Evolutionary conservation across 2,113 vertebrate genomes (phyloP), one percentile per base, ranked within the genome.

Genomic region (Gambusia holbrooki): DNA sequence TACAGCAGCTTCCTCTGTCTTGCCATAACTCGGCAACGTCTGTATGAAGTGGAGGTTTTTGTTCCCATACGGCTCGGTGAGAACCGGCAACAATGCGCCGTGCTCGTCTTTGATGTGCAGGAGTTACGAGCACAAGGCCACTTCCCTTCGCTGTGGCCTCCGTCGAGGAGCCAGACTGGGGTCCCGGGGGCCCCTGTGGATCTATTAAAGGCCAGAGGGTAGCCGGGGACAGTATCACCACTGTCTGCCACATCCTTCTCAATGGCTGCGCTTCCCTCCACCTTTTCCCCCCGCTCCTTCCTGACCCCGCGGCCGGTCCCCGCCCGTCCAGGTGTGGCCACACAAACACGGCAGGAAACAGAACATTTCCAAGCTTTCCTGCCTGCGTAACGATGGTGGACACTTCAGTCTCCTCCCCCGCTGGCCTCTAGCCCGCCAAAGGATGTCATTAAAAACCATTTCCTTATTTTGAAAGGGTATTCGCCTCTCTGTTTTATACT

Each of bases 131-230:
- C 80, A 71, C 86, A 88, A 92, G 87, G 86, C 90, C 90, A 90
- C 85, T 90, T 93, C 93, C 90, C 66, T 74, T 90, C 62, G 77
- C 84, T 76, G 81, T 83, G 87, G 89, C 88, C 90, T 88, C 85
- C 86, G 86, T 88, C 83, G 84, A 79, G 69, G 73, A 80, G 84
- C 83, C 81, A 60, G 76, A 69, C 81, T 33, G 87, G 51, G 74
- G 85, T 85, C 78, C 83, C 71, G 37, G 85, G 85, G 85, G 83
- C 75, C 91, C 88, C 92, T 73, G 84, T 51, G 87, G 91, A 88
- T 80, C 88, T 90, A 89, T 92, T 89, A 92, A 88, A 93, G 85
- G 83, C 83, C 88, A 84, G 84, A 88, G 87, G 83, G 79, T 83
- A 84, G 42, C 42, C 51, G 74, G 78, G 81, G 77, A 88, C 87